These are phyloP conservation scores for Hypselothyrea guttata DNA, from an alignment of 2,888 invertebrate species.

Conservation along the genomic window DNA sequence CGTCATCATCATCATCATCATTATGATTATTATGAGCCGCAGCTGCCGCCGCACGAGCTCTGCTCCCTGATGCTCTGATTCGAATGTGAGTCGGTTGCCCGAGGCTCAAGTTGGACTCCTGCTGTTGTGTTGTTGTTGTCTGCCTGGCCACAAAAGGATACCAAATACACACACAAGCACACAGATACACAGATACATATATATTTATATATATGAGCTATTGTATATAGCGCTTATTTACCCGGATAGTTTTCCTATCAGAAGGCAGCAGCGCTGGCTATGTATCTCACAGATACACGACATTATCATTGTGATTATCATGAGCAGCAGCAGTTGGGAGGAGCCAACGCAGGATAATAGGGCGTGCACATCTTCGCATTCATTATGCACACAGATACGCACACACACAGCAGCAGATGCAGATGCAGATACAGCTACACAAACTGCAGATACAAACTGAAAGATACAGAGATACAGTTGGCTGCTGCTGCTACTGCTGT, in stretches of 20 bases:
- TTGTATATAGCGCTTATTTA: conserved; percentile 45
- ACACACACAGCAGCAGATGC: conserved; percentile 26
- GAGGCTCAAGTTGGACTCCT: conserved; percentile 31
- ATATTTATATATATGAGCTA: conserved; percentile 8
- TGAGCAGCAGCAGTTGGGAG: conserved; percentile 50
- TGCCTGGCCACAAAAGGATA: conserved; percentile 62
- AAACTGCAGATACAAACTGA: conserved; percentile 35
- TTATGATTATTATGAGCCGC: conserved; percentile 2
- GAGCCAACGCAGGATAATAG: conserved; percentile 78
- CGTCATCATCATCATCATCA: conserved; percentile 12
- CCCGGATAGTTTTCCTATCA: conserved; percentile 49
- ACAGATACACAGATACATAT: conserved; percentile 3
- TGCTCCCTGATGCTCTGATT: conserved; percentile 67
- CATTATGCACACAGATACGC: conserved; percentile 69
- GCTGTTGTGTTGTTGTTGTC: conserved; percentile 47
- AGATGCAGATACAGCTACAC: conserved; percentile 19
- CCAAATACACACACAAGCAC: conserved; percentile 25
- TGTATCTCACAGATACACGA: conserved; percentile 72
- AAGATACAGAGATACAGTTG: conserved; percentile 51
- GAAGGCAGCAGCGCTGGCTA: conserved; percentile 45
- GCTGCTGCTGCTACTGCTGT: conserved; percentile 39
- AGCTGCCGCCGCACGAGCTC: conserved; percentile 5
- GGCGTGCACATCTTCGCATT: conserved; percentile 81
- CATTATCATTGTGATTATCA: conserved; percentile 19
- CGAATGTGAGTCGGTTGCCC: conserved; percentile 44